These are phyloP conservation scores for Castor canadensis DNA, from an alignment of 2,113 vertebrate genomes.

Conservation along the genomic window DNA sequence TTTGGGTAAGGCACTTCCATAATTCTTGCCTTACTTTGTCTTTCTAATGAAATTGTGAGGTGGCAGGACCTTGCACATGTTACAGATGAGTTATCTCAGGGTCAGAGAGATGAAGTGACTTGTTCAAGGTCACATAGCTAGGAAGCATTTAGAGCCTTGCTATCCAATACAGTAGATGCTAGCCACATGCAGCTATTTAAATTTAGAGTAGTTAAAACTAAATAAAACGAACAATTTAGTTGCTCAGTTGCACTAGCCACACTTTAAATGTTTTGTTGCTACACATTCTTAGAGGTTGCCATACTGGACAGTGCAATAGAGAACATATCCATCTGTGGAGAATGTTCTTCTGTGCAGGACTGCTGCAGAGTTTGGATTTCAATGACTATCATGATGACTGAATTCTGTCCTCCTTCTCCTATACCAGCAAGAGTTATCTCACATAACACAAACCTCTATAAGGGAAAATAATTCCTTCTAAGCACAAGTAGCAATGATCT, in stretches of 20 bases:
- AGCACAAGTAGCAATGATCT: not conserved
- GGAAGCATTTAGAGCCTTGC: not conserved
- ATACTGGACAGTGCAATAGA: not conserved
- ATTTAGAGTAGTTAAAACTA: not conserved
- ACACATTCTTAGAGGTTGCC: not conserved
- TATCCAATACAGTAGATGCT: not conserved
- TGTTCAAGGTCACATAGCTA: not conserved
- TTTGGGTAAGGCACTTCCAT: not conserved
- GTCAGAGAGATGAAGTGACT: not conserved
- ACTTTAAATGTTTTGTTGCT: not conserved
- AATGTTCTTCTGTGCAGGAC: not conserved
- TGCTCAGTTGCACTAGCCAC: not conserved
- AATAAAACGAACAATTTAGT: not conserved
- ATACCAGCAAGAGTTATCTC: not conserved
- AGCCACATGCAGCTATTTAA: not conserved
- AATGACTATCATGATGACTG: not conserved
- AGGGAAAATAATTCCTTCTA: not conserved
- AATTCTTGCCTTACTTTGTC: constrained; percentile 1
- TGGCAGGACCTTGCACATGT: not conserved
- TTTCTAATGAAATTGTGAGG: not conserved
- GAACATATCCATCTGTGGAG: not conserved
- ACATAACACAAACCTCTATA: not conserved
- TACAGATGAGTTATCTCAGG: not conserved
- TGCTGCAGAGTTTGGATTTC: not conserved
- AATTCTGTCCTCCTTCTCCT: not conserved